Percentiles rank a stretch among this genome's conserved stretches.
Conservation (phyloP, 1,140 invertebrate species). For the Hycleus cichorii region DNA sequence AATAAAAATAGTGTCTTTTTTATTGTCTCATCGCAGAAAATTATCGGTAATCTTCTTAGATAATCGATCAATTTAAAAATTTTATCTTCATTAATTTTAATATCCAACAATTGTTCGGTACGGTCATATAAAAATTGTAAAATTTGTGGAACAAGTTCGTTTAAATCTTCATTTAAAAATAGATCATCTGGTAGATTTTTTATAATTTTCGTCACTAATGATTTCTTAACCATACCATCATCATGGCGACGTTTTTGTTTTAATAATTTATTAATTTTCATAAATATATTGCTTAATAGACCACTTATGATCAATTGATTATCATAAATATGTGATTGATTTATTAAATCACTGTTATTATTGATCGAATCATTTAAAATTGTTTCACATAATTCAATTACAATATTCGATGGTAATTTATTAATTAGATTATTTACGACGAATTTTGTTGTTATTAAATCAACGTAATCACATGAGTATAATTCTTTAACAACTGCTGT, state of each 20-base stretch:
- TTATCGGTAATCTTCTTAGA: conserved; percentile 21
- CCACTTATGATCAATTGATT: conserved; percentile 18
- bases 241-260: conserved; percentile 26
- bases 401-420: conserved; percentile 22
- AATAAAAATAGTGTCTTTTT: conserved; percentile 23
- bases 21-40: conserved; percentile 18
- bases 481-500: conserved; percentile 23
- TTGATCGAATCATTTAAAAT: conserved; percentile 14
- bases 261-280: conserved; percentile 27
- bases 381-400: conserved; percentile 13
- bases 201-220: conserved; percentile 17
- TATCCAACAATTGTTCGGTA: neutral
- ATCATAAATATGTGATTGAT: conserved; percentile 14
- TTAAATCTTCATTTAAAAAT: neutral
- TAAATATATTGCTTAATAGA: conserved; percentile 17
- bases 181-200: too few species aligned
- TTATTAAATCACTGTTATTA: neutral
- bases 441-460: conserved; percentile 31
- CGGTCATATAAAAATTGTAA: neutral
- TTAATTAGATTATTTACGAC: conserved; percentile 23
- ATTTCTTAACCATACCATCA: conserved; percentile 14
- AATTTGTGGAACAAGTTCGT: neutral
- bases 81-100: conserved; percentile 17
- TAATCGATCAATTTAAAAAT: conserved; percentile 12
- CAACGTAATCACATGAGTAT: conserved; percentile 25